Evolutionary conservation across 2,113 vertebrate genomes (phyloP), one percentile per base, ranked within the genome.

Genomic region (Irena cyanogastra): DNA sequence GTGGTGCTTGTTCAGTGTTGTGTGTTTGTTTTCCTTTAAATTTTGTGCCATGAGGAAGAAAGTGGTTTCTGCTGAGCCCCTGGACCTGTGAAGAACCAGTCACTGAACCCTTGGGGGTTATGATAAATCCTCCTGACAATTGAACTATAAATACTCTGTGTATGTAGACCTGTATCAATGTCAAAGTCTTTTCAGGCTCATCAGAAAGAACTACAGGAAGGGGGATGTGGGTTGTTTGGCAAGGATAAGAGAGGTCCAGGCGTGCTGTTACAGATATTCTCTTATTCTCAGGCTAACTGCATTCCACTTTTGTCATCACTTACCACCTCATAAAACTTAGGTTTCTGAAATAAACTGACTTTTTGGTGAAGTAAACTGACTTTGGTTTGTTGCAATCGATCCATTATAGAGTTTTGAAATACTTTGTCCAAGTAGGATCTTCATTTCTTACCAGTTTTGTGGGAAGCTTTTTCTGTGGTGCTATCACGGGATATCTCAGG

Each of bases 1-100:
- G 27, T 21, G 19, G 42, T 61, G 17, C 30, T 57, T 53, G 9
- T 47, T 76, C 47, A 9, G n/a, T 47, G 28, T 30, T 0, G 0
- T 39, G 45, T 42, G 24, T 72, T 70, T 75, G 7, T 56, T 72
- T 83, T 44, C 16, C 42, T 90, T 71, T 42, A 47, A 30, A 61
- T 85, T 83, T 39, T 71, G 39, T 41, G 31, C 30, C 16, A 2
- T 2, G 4, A n/a, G 64, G 41, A 54, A 23, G 41, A 57, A 78
- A 57, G 14, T 11, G 10, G 19, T 37, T 83, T 57, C 72, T 68
- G 30, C 30, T 42, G 16, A 59, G 63, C 56, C n/a, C 15, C 61
- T 3, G 11, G 52, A 19, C 49, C 44, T 69, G 41, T 77, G 53
- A 45, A 76, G 26, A 76, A 10, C 47, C 23, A 37, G 37, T 74